Percentiles rank a stretch among this genome's conserved stretches.
Conservation (phyloP, 2,113 vertebrate species). For the Lamprotornis superbus region DNA sequence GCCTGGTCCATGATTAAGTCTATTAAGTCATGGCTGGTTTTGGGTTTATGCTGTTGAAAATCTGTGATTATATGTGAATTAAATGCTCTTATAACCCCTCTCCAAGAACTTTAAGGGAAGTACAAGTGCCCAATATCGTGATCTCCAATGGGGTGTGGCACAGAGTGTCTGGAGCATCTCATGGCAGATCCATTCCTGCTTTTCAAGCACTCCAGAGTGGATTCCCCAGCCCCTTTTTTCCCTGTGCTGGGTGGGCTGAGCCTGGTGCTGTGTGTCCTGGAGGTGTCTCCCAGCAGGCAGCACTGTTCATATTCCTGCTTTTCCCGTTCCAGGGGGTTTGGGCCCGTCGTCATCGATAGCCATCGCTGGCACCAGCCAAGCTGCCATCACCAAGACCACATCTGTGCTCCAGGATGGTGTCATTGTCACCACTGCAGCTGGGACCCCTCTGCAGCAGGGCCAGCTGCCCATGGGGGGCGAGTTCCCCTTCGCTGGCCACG, state of each 20-base stretch:
- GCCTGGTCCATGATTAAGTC: not conserved
- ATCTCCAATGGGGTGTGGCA: rapidly evolving
- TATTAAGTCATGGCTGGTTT: not conserved
- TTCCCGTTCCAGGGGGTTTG: constrained; percentile 58
- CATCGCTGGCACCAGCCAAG: constrained; percentile 80
- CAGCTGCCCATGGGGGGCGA: constrained; percentile 77
- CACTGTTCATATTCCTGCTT: not conserved
- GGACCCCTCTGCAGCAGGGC: constrained; percentile 75
- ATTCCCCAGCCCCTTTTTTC: not conserved
- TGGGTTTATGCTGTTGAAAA: not conserved
- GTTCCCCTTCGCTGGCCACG: constrained; percentile 78
- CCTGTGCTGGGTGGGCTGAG: too few species aligned
- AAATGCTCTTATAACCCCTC: not conserved
- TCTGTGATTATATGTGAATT: not conserved
- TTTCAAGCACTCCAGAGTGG: rapidly evolving
- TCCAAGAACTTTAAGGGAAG: not conserved
- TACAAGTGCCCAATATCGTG: rapidly evolving
- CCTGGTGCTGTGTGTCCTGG: not conserved
- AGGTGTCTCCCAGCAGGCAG: not conserved
- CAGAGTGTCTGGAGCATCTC: not conserved
- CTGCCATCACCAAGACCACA: constrained; percentile 83
- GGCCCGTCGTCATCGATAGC: constrained; percentile 76
- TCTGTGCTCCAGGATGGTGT: constrained; percentile 83
- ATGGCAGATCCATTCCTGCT: not conserved
- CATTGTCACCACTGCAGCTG: constrained; percentile 81